phyloP scores from a whole-genome alignment of 2,113 vertebrate species.

The Pycnonotus jocosus region DNA sequence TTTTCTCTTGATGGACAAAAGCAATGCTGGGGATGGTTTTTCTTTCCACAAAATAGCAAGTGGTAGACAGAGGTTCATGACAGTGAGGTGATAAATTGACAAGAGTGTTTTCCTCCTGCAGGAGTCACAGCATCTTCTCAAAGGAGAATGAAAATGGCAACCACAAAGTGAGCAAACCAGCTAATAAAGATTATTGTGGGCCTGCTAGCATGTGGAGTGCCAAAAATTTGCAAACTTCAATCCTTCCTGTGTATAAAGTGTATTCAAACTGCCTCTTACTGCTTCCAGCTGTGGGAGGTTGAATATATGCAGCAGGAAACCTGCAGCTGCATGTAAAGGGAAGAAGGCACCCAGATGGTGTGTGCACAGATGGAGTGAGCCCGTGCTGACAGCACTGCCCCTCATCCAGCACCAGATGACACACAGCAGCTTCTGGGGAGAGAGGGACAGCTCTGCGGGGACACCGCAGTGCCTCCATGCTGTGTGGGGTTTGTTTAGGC shows the following conservation, averaged over 20 bases:
- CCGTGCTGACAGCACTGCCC: background rate
- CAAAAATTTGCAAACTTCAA: conserved; percentile 13
- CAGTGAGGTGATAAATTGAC: background rate
- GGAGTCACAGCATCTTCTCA: background rate
- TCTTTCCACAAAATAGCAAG: background rate
- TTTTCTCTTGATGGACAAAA: background rate
- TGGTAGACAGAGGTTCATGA: background rate
- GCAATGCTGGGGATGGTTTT: background rate
- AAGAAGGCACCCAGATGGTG: background rate
- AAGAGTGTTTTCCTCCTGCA: background rate
- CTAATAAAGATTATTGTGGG: background rate
- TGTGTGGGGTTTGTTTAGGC: background rate
- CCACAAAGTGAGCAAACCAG: background rate
- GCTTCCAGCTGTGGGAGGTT: conserved; percentile 25
- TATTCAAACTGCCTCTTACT: conserved; percentile 9
- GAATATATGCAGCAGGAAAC: background rate
- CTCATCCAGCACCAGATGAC: background rate
- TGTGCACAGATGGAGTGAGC: background rate
- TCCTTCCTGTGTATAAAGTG: background rate
- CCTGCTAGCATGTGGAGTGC: background rate
- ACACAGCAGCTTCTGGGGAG: background rate
- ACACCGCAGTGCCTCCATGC: background rate
- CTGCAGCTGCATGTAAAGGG: background rate
- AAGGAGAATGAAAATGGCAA: background rate
- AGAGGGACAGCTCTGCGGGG: background rate